Evolutionary conservation across 2,113 vertebrate genomes (phyloP).

Genomic region (Anoura caudifer): DNA sequence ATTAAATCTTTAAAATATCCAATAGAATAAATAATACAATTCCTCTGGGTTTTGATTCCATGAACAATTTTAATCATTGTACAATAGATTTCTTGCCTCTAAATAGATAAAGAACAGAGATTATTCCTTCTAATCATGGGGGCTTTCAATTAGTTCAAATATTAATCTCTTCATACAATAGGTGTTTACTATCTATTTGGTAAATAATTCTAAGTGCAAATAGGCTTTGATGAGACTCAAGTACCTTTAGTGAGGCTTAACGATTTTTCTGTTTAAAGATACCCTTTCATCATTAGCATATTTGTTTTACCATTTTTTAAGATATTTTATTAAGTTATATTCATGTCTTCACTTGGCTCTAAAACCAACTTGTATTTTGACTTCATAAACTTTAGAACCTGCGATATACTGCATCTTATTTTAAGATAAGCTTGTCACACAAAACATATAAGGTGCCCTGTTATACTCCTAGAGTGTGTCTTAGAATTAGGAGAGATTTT

Average conservation of each 20-base stretch:
- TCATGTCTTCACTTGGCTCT: background rate
- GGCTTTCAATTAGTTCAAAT: background rate
- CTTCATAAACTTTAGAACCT: background rate
- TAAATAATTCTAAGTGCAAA: conserved; percentile 33
- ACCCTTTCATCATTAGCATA: background rate
- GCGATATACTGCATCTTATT: background rate
- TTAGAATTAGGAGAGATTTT: background rate
- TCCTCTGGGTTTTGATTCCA: background rate
- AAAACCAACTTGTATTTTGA: background rate
- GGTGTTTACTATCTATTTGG: background rate
- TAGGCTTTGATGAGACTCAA: background rate
- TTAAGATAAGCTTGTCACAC: background rate
- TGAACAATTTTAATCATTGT: background rate
- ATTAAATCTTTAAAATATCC: background rate
- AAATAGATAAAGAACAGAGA: background rate
- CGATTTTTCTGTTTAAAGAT: background rate
- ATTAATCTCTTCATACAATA: background rate
- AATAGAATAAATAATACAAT: background rate
- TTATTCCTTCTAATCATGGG: background rate
- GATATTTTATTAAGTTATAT: background rate
- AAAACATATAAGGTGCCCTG: background rate
- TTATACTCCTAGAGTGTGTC: background rate
- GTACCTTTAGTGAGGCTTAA: background rate
- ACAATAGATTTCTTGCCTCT: background rate
- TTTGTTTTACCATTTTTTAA: conserved; percentile 16